These are phyloP conservation scores for Pristiophorus japonicus DNA, from an alignment of 2,113 vertebrate genomes.

Conservation along the genomic window DNA sequence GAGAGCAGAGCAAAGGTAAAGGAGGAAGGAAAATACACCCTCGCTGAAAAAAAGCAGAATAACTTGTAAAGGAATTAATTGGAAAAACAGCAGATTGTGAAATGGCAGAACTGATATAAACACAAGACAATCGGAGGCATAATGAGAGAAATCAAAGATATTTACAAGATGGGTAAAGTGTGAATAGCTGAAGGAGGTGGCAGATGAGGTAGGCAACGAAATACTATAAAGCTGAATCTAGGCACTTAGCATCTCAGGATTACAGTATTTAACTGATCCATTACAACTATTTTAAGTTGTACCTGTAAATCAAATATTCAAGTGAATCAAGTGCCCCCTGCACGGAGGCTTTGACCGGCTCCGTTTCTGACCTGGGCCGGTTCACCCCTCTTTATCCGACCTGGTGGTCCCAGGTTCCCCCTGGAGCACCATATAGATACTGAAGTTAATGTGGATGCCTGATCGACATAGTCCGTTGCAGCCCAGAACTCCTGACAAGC, in stretches of 20 bases:
- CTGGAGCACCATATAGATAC: too few species aligned
- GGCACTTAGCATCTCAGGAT: neutral
- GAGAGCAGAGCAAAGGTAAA: neutral
- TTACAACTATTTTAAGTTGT: too few species aligned
- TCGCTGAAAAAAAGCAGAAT: neutral
- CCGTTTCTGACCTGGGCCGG: too few species aligned
- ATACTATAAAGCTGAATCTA: neutral
- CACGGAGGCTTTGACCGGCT: too few species aligned
- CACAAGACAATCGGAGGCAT: neutral
- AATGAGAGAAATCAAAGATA: neutral
- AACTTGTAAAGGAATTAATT: neutral
- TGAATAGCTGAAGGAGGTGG: neutral
- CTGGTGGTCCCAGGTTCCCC: too few species aligned
- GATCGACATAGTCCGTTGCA: too few species aligned
- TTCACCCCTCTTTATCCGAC: too few species aligned
- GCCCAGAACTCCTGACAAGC: too few species aligned
- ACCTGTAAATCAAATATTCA: too few species aligned
- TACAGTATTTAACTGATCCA: neutral
- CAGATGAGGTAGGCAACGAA: neutral
- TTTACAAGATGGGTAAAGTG: neutral
- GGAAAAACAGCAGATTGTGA: neutral
- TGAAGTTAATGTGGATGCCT: too few species aligned
- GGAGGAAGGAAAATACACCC: neutral
- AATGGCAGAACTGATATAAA: neutral
- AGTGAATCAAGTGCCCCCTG: too few species aligned